A percentile compares a stretch with the other conserved stretches of the same genome.
These are phyloP conservation scores for Oxycera nigricornis DNA, from an alignment of 2,888 invertebrate species.

Conservation along the genomic window DNA sequence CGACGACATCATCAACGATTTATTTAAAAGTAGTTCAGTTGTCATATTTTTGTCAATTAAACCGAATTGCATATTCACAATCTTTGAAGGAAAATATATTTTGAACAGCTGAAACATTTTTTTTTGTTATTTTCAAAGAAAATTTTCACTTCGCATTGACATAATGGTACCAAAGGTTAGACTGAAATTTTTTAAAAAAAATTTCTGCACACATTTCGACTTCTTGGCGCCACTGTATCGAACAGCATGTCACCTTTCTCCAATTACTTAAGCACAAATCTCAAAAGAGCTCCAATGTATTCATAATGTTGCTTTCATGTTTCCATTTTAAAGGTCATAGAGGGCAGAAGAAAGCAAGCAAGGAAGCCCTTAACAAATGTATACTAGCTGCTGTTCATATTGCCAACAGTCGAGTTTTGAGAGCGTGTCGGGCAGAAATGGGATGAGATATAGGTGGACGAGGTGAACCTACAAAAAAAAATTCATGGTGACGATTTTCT, in stretches of 20 bases:
- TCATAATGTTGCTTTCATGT: slow-evolving; percentile 11
- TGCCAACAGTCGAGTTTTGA: background rate
- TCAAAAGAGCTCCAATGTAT: slow-evolving; percentile 7
- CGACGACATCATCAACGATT: too few relatives aligned
- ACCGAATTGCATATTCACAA: too few relatives aligned
- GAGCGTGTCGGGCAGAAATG: background rate
- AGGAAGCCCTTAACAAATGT: background rate
- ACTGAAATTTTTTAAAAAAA: too few relatives aligned
- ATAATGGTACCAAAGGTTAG: too few relatives aligned
- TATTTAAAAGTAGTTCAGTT: too few relatives aligned
- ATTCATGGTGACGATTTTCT: slow-evolving; percentile 30
- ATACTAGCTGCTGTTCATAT: background rate
- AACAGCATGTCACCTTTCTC: background rate
- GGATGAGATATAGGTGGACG: background rate
- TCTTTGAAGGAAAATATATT: too few relatives aligned
- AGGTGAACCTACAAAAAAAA: background rate
- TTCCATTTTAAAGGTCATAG: slow-evolving; percentile 26
- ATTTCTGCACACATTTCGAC: too few relatives aligned
- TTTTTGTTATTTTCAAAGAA: too few relatives aligned
- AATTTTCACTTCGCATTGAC: too few relatives aligned
- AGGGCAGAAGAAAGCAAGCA: background rate
- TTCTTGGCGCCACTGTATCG: background rate
- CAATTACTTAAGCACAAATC: background rate
- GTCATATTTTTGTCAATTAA: too few relatives aligned
- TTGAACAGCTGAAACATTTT: too few relatives aligned